Percentiles rank a stretch among this genome's conserved stretches.
Conservation (phyloP, 2,888 invertebrate species). For the Cephus sareptanus region DNA sequence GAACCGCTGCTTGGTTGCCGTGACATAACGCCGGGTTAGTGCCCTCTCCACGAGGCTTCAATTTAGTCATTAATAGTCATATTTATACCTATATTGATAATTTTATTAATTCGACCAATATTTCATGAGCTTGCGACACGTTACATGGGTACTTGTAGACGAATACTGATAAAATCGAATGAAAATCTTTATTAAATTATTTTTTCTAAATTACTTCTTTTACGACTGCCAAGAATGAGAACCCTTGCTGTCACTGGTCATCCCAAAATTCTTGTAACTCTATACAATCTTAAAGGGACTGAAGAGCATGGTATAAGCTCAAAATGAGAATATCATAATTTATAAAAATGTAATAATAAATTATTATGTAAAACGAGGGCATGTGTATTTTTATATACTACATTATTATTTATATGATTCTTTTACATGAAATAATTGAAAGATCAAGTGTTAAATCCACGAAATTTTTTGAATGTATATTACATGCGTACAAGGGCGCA, state of each 20-base stretch:
- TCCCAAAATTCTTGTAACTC: neutral
- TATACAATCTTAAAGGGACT: neutral
- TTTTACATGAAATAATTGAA: neutral
- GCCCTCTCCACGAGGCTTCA: slow-evolving; percentile 45
- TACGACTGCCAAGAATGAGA: neutral
- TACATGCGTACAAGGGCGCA: no score
- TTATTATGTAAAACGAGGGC: neutral
- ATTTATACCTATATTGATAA: neutral
- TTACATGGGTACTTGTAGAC: neutral
- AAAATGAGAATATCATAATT: neutral
- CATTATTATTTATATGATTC: neutral
- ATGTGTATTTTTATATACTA: neutral
- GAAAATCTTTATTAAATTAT: neutral
- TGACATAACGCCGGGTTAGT: slow-evolving; percentile 59
- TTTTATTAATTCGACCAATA: neutral
- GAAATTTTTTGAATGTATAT: neutral
- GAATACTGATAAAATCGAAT: neutral
- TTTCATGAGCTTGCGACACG: neutral
- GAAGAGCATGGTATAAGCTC: neutral
- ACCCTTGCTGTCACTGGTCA: neutral
- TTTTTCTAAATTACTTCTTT: neutral
- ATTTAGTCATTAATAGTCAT: neutral
- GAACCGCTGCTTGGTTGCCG: slow-evolving; percentile 39
- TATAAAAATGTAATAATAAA: neutral
- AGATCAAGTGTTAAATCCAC: slow-evolving; percentile 2